These are phyloP conservation scores for Lottia scabra DNA, from an alignment of 2,888 invertebrate genomes.

Conservation along the genomic window DNA sequence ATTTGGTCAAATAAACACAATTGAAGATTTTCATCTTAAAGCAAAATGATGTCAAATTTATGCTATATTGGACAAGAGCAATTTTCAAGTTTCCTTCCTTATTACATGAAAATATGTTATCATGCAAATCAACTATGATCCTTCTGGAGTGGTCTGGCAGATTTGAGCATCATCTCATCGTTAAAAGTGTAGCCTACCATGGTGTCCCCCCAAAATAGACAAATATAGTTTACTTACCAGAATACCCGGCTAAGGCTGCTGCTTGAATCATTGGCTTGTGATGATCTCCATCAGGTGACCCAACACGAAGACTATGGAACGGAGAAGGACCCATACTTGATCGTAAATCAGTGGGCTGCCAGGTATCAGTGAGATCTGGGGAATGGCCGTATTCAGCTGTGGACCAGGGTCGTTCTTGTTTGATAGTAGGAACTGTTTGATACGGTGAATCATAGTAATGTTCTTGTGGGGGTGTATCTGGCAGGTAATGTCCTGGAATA, in stretches of 20 bases:
- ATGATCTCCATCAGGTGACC: constrained; percentile 58
- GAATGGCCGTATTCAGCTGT: constrained; percentile 45
- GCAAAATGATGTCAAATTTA: background rate
- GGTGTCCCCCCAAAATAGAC: background rate
- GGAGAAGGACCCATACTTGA: constrained; percentile 39
- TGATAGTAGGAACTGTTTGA: constrained; percentile 79
- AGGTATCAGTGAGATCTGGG: constrained; percentile 72
- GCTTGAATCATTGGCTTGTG: constrained; percentile 76
- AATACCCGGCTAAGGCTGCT: constrained; percentile 73
- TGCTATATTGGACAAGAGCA: no score
- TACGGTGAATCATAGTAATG: constrained; percentile 72
- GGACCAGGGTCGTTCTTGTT: constrained; percentile 54
- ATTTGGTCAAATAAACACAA: background rate
- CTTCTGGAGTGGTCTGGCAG: no score
- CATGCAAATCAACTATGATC: no score
- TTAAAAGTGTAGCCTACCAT: no score
- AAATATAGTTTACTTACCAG: constrained; percentile 45
- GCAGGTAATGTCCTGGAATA: constrained; percentile 49
- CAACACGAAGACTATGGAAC: constrained; percentile 45
- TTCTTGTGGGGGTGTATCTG: constrained; percentile 40
- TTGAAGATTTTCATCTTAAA: background rate
- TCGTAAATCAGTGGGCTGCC: constrained; percentile 59
- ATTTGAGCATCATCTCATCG: no score
- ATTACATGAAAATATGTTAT: no score
- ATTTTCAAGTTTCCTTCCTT: no score